A percentile compares a stretch with the other conserved stretches of the same genome.
Evolutionary conservation across 2,113 vertebrate species (phyloP).

Genomic region (Burhinus bistriatus): DNA sequence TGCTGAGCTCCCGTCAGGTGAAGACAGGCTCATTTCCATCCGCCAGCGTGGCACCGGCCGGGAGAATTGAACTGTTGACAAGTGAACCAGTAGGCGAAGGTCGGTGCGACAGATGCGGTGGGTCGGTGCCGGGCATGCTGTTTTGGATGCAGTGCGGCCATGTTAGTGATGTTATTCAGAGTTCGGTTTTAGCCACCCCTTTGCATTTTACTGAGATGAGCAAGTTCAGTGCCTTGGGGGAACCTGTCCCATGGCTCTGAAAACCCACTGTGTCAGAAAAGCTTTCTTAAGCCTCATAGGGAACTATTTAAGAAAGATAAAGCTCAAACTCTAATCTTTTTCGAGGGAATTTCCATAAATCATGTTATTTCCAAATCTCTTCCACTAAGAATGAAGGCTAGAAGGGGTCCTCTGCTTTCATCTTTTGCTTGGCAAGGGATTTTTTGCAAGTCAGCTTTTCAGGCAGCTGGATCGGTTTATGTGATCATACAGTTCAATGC

Average conservation of each 20-base stretch:
- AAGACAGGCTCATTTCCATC: constrained; percentile 1
- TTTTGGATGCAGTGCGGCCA: fast-evolving
- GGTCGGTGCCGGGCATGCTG: fast-evolving
- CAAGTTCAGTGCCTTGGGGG: background rate
- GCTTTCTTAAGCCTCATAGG: background rate
- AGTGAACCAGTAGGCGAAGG: background rate
- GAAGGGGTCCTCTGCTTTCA: background rate
- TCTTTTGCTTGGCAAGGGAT: background rate
- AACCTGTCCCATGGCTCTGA: background rate
- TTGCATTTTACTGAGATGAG: background rate
- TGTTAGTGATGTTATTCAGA: background rate
- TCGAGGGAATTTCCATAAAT: background rate
- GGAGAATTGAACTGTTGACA: background rate
- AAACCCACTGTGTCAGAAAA: background rate
- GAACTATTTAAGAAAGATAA: background rate
- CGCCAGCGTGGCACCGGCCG: fast-evolving
- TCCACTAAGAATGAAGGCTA: background rate
- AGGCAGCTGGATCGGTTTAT: background rate
- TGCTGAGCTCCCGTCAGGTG: background rate
- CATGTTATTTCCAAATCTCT: background rate
- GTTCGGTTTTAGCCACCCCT: background rate
- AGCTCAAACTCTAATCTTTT: background rate
- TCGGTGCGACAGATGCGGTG: background rate
- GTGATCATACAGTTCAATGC: background rate
- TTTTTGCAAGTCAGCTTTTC: background rate